Base-by-base conservation (phyloP, 2,113 vertebrate genomes). In the Gnathochromis pfefferi region DNA sequence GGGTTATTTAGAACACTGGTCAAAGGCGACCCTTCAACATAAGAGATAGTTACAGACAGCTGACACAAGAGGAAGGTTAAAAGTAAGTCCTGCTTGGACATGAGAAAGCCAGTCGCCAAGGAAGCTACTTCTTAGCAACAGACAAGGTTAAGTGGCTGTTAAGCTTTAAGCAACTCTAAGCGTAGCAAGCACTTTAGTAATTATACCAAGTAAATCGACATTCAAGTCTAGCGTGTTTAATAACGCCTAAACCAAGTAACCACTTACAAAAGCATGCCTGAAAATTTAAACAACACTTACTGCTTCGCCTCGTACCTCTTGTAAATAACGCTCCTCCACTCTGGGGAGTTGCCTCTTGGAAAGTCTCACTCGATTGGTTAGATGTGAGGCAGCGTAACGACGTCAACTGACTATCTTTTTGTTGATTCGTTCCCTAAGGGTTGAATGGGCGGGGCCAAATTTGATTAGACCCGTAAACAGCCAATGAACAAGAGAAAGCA, bases 81-180 rank as follows among this genome's bases (percentile, higher is more conserved):
- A 68, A 40, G n/a, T 1, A 68, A 40, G n/a, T 1, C 35, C 10
- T 21, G 60, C 8, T 13, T 70, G 33, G 26, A 11, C 17, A 35
- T 35, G 19, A 51, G 5, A 60, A 53, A 58, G 31, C 7, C 81
- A 85, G 26, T 57, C 45, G 87, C 55, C 82, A 93, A n/a, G 55
- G 53, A 75, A 81, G 89, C 83, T 81, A 38, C 31, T 82, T 73
- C 90, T 84, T 90, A 79, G 88, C 86, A 93, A 93, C 91, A 86
- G 45, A 70, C 23, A 21, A 57, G 57, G 26, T 80, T 63, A 68
- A 63, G 47, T 51, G 57, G 21, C 26, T 78, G 68, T 23, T 57
- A 51, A 57, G 78, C 65, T 85, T 81, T 21, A 35, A n/a, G 38
- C 10, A 58, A 12, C 5, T 38, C 3, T 73, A 40, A 82, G 82